Conservation (phyloP, 2,888 invertebrate genomes). For the Augochlorella aurata region DNA sequence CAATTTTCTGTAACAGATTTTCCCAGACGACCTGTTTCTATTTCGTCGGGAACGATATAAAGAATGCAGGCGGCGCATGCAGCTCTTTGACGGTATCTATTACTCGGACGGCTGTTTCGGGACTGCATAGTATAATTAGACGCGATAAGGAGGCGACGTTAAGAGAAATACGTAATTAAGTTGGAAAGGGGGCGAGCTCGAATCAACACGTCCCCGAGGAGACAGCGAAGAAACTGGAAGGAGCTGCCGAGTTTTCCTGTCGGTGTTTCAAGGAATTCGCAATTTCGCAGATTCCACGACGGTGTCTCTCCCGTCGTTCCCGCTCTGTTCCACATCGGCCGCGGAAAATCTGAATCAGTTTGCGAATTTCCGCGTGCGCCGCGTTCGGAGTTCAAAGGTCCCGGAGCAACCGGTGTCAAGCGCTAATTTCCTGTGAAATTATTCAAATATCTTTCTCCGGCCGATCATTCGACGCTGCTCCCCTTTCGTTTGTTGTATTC, state of each 20-base stretch:
- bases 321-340: no score
- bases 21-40: no score
- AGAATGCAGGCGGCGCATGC: background rate
- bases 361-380: conserved; percentile 34
- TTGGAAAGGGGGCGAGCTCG: background rate
- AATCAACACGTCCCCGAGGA: conserved; percentile 9
- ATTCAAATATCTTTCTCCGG: conserved; percentile 66
- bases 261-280: conserved; percentile 18
- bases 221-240: background rate
- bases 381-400: conserved; percentile 36
- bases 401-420: conserved; percentile 72
- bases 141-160: background rate
- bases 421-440: conserved; percentile 74
- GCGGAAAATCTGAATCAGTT: conserved; percentile 25
- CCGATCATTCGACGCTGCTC: conserved; percentile 29
- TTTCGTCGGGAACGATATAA: no score
- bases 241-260: conserved; percentile 2
- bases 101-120: background rate
- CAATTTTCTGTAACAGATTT: no score
- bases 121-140: background rate
- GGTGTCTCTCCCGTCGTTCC: background rate
- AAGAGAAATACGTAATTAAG: conserved; percentile 12
- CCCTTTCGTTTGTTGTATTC: conserved; percentile 38
- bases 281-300: conserved; percentile 13
- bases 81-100: background rate